Evolutionary conservation across 2,797 vertebrate species (phyloP).

Genomic region (Threskiornis aethiopicus): DNA sequence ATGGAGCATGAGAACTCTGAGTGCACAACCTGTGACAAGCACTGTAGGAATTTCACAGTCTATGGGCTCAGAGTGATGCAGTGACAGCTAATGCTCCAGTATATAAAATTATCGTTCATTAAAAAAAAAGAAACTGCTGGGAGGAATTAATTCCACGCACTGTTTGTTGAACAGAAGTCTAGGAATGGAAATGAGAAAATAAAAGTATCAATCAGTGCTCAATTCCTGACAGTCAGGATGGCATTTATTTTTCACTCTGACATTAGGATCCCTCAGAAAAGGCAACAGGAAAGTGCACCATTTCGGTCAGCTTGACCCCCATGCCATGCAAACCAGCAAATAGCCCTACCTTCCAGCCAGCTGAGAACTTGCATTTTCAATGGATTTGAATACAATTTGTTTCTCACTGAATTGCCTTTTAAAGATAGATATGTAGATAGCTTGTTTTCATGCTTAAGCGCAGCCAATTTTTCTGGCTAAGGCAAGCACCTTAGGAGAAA

Average conservation of each 20-base stretch:
- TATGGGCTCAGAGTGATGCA: neutral
- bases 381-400: neutral
- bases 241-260: neutral
- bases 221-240: fast-evolving
- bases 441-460: neutral
- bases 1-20: fast-evolving
- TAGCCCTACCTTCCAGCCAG: fast-evolving
- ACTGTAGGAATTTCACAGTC: neutral
- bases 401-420: neutral
- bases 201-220: neutral
- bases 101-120: neutral
- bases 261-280: neutral
- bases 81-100: neutral
- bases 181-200: neutral
- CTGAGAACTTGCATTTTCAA: neutral
- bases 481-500: neutral
- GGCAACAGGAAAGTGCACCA: neutral
- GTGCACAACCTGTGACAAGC: neutral
- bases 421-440: neutral
- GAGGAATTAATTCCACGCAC: neutral
- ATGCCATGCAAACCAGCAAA: neutral
- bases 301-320: neutral
- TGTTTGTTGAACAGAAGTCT: neutral
- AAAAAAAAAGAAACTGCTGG: neutral
- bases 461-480: neutral